Base-by-base conservation (phyloP, 23 tunicate genomes). In the Pegea sp. region DNA sequence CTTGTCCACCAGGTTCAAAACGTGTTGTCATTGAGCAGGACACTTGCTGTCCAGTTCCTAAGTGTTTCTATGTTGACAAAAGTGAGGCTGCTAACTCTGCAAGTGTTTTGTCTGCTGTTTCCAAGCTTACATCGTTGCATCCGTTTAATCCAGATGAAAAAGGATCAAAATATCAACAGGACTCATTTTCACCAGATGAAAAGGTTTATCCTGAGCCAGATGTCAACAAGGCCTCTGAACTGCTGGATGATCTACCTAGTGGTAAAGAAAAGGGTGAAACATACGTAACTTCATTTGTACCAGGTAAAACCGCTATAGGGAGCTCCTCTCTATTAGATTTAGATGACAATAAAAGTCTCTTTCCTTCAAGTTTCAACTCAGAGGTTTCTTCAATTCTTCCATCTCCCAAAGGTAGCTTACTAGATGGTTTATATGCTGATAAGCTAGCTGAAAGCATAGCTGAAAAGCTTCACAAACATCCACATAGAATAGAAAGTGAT, bases 1-100 rank as follows among this genome's bases (percentile, higher is more conserved):
- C 79, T 4, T 88, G 97, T 33, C 97, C 97, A 8, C 76, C 66
- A 60, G 97, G 97, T 1, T 77, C 70, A 13, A 43, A 28, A 4
- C 50, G 96, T 28, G 42, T 38, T 29, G 69, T 79, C 2, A 31
- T 79, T 25, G 79, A 79, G 25, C 69, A 71, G 24, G 93, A 79
- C 25, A 53, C 73, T 26, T 79, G 93, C 53, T 79, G 93, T 53
- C 34, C 74, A 23, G 66, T 79, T 0, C 75, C 64, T 16, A 79
- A 65, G 26, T 79, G 93, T 34, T 67, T 71, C 3, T 61, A 53
- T 62, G 46, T 42, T 13, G 62, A 74, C 52, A 23, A 64, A 22
- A n/a, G 38, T 0, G 64, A 68, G 13, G 59, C 48, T 62, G 42
- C 28, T 2, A 64, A 69, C 6, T 54, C 57, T 53, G 69, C 73